These are phyloP conservation scores for Drosophila cracens DNA, from an alignment of 2,888 invertebrate species.

Conservation along the genomic window DNA sequence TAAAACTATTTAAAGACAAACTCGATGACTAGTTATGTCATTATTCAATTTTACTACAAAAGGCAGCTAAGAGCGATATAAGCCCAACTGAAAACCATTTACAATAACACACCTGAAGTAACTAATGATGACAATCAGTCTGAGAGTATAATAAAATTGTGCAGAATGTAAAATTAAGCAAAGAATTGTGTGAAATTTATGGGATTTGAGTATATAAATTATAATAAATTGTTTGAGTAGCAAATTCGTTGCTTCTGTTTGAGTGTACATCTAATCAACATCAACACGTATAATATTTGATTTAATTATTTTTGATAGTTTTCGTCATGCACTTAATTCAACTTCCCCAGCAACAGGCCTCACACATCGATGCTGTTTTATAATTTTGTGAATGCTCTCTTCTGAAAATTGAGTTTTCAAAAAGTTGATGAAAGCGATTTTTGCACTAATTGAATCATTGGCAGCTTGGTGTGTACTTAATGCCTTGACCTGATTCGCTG, in stretches of 20 bases:
- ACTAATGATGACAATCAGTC: not conserved
- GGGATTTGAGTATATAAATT: not conserved
- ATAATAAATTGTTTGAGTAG: not conserved
- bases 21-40: not conserved
- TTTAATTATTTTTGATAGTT: not conserved
- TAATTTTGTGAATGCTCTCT: not conserved
- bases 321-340: not conserved
- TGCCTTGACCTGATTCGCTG: slow-evolving; percentile 28
- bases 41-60: not conserved
- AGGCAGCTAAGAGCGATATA: not conserved
- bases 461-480: slow-evolving; percentile 7
- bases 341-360: not conserved
- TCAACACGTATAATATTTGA: not conserved
- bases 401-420: slow-evolving; percentile 3
- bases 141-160: not conserved
- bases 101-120: not conserved
- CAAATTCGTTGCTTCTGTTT: not conserved
- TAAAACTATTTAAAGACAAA: not conserved
- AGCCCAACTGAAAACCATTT: not conserved
- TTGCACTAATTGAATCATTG: slow-evolving; percentile 37
- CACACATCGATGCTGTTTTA: not conserved
- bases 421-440: slow-evolving; percentile 16
- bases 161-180: not conserved
- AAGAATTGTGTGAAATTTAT: not conserved
- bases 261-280: not conserved